Evolutionary conservation across 2,888 invertebrate genomes (phyloP).

Genomic region (Corbicula japonica): DNA sequence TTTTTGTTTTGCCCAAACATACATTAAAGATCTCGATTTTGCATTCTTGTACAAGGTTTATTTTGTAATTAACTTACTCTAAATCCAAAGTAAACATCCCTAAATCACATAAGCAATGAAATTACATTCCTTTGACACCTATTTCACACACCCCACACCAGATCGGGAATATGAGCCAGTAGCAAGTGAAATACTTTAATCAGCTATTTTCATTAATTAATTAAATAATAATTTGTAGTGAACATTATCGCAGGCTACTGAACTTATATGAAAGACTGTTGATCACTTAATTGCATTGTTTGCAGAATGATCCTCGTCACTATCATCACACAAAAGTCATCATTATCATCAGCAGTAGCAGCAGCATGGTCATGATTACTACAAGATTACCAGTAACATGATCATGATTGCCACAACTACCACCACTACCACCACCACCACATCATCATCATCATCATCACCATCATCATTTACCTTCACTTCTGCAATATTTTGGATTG

Average conservation of each 20-base stretch:
- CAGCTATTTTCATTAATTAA: too few species aligned
- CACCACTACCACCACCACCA: background rate
- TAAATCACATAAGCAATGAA: constrained; percentile 30
- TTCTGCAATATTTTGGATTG: too few species aligned
- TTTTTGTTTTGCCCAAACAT: constrained; percentile 13
- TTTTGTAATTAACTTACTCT: constrained; percentile 41
- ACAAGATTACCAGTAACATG: background rate
- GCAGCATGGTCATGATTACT: background rate
- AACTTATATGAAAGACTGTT: too few species aligned
- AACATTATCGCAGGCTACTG: too few species aligned
- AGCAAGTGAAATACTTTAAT: too few species aligned
- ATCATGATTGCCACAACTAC: background rate
- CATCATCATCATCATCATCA: constrained; percentile 8
- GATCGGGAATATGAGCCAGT: too few species aligned
- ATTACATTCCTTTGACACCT: constrained; percentile 37
- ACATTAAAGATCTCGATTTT: background rate
- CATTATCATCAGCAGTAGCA: background rate
- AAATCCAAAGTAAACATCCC: constrained; percentile 38
- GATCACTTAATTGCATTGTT: too few species aligned
- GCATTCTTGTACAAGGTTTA: constrained; percentile 16
- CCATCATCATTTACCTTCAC: too few species aligned
- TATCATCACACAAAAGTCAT: background rate
- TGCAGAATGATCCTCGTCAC: too few species aligned
- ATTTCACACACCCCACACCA: background rate
- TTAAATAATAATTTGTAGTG: too few species aligned